phyloP scores from a whole-genome alignment of 2,888 invertebrate genomes.

The Acleris sparsana region DNA sequence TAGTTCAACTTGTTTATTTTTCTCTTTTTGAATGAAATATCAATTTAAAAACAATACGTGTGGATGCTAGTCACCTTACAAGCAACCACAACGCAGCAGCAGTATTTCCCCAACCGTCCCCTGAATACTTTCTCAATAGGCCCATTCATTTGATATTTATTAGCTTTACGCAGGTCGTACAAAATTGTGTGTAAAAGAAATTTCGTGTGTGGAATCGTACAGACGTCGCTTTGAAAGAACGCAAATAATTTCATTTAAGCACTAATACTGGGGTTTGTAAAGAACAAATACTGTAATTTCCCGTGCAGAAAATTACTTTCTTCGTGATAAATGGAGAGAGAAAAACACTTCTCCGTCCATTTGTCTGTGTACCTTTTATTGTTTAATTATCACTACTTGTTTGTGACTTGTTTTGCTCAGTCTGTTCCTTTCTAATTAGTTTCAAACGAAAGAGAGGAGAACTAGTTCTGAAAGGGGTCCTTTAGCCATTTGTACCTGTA shows the following conservation, averaged over 20 bases:
- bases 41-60: too few species aligned
- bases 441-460: too few species aligned
- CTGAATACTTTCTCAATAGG: constrained; percentile 12
- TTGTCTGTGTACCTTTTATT: constrained; percentile 1
- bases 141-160: constrained; percentile 18
- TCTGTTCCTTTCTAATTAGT: too few species aligned
- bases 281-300: background rate
- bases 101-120: background rate
- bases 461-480: too few species aligned
- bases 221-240: constrained; percentile 19
- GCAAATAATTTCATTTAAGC: constrained; percentile 24
- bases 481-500: background rate
- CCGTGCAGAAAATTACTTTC: background rate
- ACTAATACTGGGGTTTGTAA: constrained; percentile 1
- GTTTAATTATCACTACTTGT: background rate
- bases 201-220: constrained; percentile 22
- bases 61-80: too few species aligned
- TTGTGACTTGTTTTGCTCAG: too few species aligned
- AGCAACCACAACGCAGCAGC: too few species aligned
- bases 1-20: too few species aligned
- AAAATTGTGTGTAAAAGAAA: constrained; percentile 22
- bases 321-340: background rate
- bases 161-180: constrained; percentile 14
- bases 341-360: background rate
- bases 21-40: too few species aligned